Evolutionary conservation across 2,113 vertebrate genomes (phyloP), one percentile per base, ranked within the genome.

Genomic region (Erythrocercus mccallii): DNA sequence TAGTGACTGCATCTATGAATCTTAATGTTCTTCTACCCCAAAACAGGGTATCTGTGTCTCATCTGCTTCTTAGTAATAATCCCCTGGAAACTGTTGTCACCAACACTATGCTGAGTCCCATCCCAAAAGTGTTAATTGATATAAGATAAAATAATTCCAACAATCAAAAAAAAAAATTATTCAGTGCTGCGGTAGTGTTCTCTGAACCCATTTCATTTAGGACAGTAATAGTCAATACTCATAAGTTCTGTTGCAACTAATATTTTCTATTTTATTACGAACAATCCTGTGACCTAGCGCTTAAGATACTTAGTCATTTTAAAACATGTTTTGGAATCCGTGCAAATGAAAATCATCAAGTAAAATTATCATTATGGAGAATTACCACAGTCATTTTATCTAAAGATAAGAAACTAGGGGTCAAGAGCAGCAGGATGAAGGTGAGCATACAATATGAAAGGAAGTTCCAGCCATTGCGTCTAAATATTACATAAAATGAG

Each of bases 401-500:
- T 31, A 80, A 57, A 53, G 5, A 50, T 48, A 17, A n/a, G 20
- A 65, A 25, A 64, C 12, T 4, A 21, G 13, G 22, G 25, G 15
- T 80, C 31, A 65, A 68, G 40, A 88, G 30, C 7, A 51, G 6
- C 2, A 42, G 28, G 47, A n/a, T 19, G 16, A 90, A 79, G 7
- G 4, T 25, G 8, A n/a, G 12, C 0, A 0, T 54, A 19, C 6
- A 42, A 56, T 3, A 51, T 0, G 1, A 91, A 83, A 77, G 6
- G 72, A 47, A 64, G 54, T 62, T 47, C 77, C 40, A 68, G 5
- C 17, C 47, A 1, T 44, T 47, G 47, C 3, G 24, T 8, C 6
- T 8, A 3, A 81, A 25, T 60, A 13, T 38, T 60, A 48, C 22
- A 44, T n/a, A 77, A 86, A 84, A 62, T 25, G 22, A 66, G 9